Evolutionary conservation across 2,888 invertebrate species (phyloP).

Genomic region (Polietes domitor): DNA sequence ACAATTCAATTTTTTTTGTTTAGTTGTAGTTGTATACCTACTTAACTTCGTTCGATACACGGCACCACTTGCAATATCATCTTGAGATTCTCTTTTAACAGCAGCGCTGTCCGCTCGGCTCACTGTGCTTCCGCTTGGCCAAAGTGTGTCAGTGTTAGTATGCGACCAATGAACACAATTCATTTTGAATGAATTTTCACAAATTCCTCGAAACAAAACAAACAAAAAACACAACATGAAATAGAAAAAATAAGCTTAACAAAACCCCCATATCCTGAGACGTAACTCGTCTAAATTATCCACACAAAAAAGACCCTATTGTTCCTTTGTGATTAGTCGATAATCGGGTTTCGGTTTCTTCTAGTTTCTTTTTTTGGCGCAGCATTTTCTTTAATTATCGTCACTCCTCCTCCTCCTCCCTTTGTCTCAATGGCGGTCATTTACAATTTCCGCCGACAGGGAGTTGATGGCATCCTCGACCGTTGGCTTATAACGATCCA

Average conservation of each 20-base stretch:
- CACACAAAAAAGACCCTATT: neutral
- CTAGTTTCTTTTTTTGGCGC: neutral
- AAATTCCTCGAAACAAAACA: neutral
- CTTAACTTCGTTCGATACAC: neutral
- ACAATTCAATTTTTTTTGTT: slow-evolving; percentile 36
- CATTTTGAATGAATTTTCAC: slow-evolving; percentile 5
- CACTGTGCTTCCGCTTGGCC: neutral
- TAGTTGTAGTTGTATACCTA: neutral
- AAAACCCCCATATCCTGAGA: neutral
- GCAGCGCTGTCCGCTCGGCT: no score
- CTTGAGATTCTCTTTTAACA: neutral
- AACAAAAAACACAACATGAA: neutral
- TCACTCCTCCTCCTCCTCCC: neutral
- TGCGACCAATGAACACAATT: neutral
- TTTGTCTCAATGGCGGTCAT: slow-evolving; percentile 68
- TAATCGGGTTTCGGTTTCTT: neutral
- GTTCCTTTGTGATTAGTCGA: neutral
- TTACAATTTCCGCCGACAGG: slow-evolving; percentile 93
- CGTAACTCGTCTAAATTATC: neutral
- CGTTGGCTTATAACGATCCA: slow-evolving; percentile 82
- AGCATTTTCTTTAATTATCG: neutral
- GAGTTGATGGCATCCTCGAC: slow-evolving; percentile 89
- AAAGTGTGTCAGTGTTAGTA: neutral
- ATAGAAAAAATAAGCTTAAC: neutral
- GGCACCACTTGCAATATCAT: neutral